Base-by-base conservation (phyloP, 2,888 invertebrate genomes). In the Agrotis puta region DNA sequence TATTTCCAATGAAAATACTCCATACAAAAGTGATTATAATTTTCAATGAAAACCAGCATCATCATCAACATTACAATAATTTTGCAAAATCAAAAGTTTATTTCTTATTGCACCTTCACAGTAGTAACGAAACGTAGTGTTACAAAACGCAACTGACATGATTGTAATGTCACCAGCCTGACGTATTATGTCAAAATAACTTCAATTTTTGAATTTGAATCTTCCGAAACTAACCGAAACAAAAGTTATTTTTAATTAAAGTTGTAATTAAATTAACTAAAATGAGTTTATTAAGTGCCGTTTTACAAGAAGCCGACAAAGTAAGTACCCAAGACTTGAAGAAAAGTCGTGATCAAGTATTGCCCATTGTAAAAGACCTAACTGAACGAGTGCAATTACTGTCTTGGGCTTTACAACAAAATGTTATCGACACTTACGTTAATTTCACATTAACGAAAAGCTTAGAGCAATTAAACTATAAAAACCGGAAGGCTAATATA, bases 201-300 rank as follows among this genome's bases (percentile, higher is more conserved):
- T 64, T 64, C 20, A 43, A 22, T n/a, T 48, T 86, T 81, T 43
- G 65, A 85, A 85, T 74, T 77, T 66, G 54, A 79, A 79, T 27
- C 13, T 3, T 14, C 7, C 0, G 51, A 75, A 74, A 1, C 0
- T 74, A 83, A 79, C 82, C 48, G 82, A 87, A 84, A 85, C 81
- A 84, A 81, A 84, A 79, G 64, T 56, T 57, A 20, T 13, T 53
- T 33, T 24, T 43, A 14, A 48, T 18, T 39, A 20, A 1, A 18
- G 7, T 48, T n/a, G 1, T 68, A 45, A 27, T 7, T 57, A 27
- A 13, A 27, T n/a, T 24, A 51, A 22, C 14, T 47, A 89, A 66
- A 75, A 95, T 96, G 96, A 95, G 93, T 92, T 91, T 95, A 73
- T 74, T 94, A 79, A 93, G 91, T 91, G 93, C 92, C 56, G 91